phyloP scores from a whole-genome alignment of 2,797 vertebrate species.

The Scolopax rusticola region DNA sequence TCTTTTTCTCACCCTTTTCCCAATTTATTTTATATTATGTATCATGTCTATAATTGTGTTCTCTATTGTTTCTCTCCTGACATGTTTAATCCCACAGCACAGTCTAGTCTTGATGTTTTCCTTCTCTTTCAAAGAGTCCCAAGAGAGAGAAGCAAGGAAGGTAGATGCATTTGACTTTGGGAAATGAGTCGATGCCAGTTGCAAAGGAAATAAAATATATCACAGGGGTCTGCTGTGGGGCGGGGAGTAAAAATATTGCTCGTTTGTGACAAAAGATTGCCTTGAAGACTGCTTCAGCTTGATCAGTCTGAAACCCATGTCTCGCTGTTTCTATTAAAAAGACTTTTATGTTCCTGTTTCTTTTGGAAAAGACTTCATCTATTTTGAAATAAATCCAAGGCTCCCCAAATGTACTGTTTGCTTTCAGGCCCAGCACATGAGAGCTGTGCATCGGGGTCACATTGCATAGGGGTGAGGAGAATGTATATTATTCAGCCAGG shows the following conservation, averaged over 20 bases:
- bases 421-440: not conserved
- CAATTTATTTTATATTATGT: slow-evolving; percentile 53
- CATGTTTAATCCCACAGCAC: slow-evolving; percentile 52
- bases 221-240: slow-evolving; percentile 16
- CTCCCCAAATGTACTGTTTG: slow-evolving; percentile 39
- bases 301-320: slow-evolving; percentile 52
- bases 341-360: slow-evolving; percentile 58
- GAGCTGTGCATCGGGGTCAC: not conserved
- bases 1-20: not conserved
- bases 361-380: slow-evolving; percentile 57
- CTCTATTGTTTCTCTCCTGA: slow-evolving; percentile 61
- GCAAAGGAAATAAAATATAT: slow-evolving; percentile 58
- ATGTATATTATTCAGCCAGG: not conserved
- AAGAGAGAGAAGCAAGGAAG: slow-evolving; percentile 46
- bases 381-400: slow-evolving; percentile 54
- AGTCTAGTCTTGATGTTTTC: slow-evolving; percentile 66
- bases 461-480: not conserved
- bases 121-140: slow-evolving; percentile 65
- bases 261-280: slow-evolving; percentile 59
- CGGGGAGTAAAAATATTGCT: slow-evolving; percentile 39
- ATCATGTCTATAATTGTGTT: slow-evolving; percentile 55
- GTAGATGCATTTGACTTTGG: slow-evolving; percentile 70
- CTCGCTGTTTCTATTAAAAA: slow-evolving; percentile 49
- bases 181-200: slow-evolving; percentile 60
- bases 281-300: slow-evolving; percentile 45